Percentiles rank a stretch among this genome's conserved stretches.
Evolutionary conservation across 2,113 vertebrate genomes (phyloP).

Genomic region (Shinisaurus crocodilurus): DNA sequence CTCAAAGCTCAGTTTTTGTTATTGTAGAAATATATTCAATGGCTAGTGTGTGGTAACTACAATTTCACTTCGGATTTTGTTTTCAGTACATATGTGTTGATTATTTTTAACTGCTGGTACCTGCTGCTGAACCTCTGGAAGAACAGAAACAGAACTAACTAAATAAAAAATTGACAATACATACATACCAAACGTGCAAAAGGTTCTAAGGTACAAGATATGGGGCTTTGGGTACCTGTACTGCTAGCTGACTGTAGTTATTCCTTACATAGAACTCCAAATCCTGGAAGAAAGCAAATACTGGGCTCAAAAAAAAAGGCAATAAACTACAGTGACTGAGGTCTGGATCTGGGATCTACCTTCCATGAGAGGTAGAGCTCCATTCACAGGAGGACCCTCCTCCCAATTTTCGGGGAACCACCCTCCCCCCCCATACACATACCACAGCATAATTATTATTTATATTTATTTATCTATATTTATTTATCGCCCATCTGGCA

Average conservation of each 20-base stretch:
- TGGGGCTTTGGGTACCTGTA: neutral
- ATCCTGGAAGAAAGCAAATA: neutral
- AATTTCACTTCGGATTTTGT: neutral
- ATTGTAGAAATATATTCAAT: neutral
- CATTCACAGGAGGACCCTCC: too few species aligned
- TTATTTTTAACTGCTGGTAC: neutral
- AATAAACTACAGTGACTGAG: neutral
- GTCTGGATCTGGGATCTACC: neutral
- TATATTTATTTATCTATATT: too few species aligned
- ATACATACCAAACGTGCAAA: neutral
- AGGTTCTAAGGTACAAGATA: neutral
- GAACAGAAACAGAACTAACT: neutral
- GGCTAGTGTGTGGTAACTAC: neutral
- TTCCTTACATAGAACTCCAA: neutral
- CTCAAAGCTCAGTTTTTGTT: too few species aligned
- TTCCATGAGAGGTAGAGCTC: neutral
- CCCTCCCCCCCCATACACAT: too few species aligned
- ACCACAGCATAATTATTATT: too few species aligned
- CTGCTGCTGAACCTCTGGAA: neutral
- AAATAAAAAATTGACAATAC: neutral
- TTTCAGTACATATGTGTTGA: neutral
- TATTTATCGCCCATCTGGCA: too few species aligned
- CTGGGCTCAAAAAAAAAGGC: neutral
- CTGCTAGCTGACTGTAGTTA: neutral
- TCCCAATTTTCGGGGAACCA: too few species aligned